These are phyloP conservation scores for Muntiacus reevesi DNA, from an alignment of 2,113 vertebrate genomes.

Conservation along the genomic window DNA sequence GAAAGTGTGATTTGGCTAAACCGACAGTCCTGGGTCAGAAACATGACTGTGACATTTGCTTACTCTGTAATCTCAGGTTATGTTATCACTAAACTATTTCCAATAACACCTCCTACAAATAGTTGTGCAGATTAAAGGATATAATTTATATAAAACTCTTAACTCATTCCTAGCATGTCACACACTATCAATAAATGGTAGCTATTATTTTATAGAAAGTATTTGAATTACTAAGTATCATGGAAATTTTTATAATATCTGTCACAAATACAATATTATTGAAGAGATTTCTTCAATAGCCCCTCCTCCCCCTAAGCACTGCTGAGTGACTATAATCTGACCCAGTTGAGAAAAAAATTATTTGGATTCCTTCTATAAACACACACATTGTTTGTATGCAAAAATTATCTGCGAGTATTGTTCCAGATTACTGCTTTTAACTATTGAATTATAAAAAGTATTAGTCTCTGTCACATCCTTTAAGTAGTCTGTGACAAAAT, in stretches of 20 bases:
- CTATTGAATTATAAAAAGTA: not conserved
- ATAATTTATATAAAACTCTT: conserved; percentile 36
- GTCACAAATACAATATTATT: not conserved
- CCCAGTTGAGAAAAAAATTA: not conserved
- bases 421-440: conserved; percentile 21
- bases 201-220: conserved; percentile 12
- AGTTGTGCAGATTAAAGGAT: not conserved
- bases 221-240: not conserved
- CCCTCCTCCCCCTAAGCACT: not conserved
- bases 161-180: not conserved
- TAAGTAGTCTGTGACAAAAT: conserved; percentile 27
- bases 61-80: not conserved
- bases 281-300: not conserved
- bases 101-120: not conserved
- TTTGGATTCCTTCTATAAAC: not conserved
- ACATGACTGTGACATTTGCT: not conserved
- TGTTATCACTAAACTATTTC: conserved; percentile 12
- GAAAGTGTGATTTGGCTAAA: not conserved
- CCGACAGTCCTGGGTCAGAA: not conserved
- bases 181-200: not conserved
- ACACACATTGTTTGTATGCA: not conserved
- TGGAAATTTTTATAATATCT: not conserved
- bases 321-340: not conserved
- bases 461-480: not conserved
- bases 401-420: not conserved